phyloP scores from a whole-genome alignment of 2,888 invertebrate genomes.

The Ligdia adustata region DNA sequence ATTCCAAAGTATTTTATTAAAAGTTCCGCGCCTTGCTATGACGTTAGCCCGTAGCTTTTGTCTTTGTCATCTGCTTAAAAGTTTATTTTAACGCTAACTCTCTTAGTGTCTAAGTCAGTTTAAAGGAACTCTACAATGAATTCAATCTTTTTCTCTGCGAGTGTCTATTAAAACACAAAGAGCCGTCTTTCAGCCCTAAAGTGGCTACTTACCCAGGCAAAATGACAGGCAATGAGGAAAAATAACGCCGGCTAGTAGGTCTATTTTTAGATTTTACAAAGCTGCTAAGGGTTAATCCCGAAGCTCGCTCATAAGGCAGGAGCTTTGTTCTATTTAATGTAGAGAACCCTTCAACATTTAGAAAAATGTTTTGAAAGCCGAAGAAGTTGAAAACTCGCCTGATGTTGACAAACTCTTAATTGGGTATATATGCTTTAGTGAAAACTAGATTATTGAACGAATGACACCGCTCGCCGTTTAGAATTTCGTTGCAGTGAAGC shows the following conservation, averaged over 20 bases:
- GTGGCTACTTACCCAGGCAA: slow-evolving; percentile 40
- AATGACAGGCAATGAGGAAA: slow-evolving; percentile 41
- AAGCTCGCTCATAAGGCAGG: slow-evolving; percentile 22
- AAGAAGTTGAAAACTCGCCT: not conserved
- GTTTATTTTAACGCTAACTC: slow-evolving; percentile 54
- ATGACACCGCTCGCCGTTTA: slow-evolving; percentile 19
- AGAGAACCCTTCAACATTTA: slow-evolving; percentile 9
- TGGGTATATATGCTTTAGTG: slow-evolving; percentile 1
- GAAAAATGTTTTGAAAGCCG: slow-evolving; percentile 4
- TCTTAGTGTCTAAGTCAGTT: slow-evolving; percentile 51
- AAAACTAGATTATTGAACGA: slow-evolving; percentile 24
- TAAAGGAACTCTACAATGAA: slow-evolving; percentile 53
- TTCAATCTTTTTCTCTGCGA: slow-evolving; percentile 52
- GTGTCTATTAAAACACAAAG: slow-evolving; percentile 51
- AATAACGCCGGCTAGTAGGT: slow-evolving; percentile 37
- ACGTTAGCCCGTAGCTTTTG: slow-evolving; percentile 45
- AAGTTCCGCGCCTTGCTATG: slow-evolving; percentile 55
- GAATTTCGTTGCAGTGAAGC: slow-evolving; percentile 25
- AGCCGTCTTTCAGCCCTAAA: slow-evolving; percentile 42
- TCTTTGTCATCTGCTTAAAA: slow-evolving; percentile 45
- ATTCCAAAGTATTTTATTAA: slow-evolving; percentile 56
- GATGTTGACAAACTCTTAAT: slow-evolving; percentile 18
- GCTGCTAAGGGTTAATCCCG: slow-evolving; percentile 33
- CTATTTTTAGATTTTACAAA: slow-evolving; percentile 34
- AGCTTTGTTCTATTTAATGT: slow-evolving; percentile 23